Percentiles rank a stretch among this genome's conserved stretches.
Conservation (phyloP, 2,888 invertebrate genomes). For the Drepanosiphum platanoidis region DNA sequence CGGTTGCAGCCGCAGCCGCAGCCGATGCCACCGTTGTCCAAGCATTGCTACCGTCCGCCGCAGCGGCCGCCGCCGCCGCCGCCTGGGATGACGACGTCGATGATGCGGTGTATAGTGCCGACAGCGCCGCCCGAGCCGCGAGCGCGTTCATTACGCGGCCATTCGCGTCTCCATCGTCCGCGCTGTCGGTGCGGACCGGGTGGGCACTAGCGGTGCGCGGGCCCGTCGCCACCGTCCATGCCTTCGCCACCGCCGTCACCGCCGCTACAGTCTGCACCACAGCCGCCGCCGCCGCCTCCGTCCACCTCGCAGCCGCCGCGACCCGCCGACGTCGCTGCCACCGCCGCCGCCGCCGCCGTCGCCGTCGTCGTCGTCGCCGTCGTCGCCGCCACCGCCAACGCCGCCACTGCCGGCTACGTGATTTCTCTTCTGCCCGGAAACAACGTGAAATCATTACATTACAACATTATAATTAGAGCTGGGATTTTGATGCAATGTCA, state of each 20-base stretch:
- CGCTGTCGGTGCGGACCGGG: constrained; percentile 25
- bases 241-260: not conserved
- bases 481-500: no score
- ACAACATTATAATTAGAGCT: no score
- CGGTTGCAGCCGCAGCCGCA: not conserved
- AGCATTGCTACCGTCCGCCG: constrained; percentile 19
- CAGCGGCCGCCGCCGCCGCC: constrained; percentile 1
- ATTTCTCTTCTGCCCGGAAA: constrained; percentile 9
- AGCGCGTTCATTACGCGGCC: constrained; percentile 51
- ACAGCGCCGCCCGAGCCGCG: constrained; percentile 54
- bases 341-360: not conserved
- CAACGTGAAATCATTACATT: no score
- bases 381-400: no score
- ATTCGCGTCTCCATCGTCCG: constrained; percentile 40
- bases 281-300: not conserved
- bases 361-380: no score
- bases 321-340: not conserved
- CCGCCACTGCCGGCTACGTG: constrained; percentile 24
- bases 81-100: constrained; percentile 24
- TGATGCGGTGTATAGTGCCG: constrained; percentile 31
- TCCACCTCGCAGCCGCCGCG: not conserved
- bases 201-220: not conserved
- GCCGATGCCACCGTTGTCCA: constrained; percentile 42
- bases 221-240: constrained; percentile 12
- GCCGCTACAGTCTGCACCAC: not conserved